These are phyloP conservation scores for Ferdinandea cuprea DNA, from an alignment of 2,888 invertebrate species.

Conservation along the genomic window DNA sequence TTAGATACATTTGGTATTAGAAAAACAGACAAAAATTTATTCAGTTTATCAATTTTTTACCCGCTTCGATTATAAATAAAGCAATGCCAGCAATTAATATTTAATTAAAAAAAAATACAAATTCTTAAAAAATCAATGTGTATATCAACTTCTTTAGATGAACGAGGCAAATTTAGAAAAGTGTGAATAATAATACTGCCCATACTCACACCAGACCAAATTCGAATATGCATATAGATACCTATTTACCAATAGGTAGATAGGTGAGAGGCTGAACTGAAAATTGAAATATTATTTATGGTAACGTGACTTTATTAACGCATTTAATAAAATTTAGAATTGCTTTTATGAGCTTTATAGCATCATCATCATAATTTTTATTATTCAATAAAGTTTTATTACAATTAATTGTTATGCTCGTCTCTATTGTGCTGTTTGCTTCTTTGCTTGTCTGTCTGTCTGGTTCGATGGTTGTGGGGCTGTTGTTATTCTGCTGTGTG, in stretches of 20 bases:
- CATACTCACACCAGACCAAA: background rate
- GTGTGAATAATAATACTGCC: slow-evolving; percentile 11
- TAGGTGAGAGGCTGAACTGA: background rate
- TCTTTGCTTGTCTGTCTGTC: slow-evolving; percentile 24
- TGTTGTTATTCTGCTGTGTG: slow-evolving; percentile 43
- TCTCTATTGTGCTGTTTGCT: slow-evolving; percentile 42
- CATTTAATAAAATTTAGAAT: slow-evolving; percentile 81
- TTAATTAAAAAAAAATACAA: slow-evolving; percentile 10
- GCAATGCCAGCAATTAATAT: slow-evolving; percentile 1
- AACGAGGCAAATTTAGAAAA: slow-evolving; percentile 3
- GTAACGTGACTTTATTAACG: slow-evolving; percentile 74
- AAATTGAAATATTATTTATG: slow-evolving; percentile 72
- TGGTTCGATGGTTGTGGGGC: background rate
- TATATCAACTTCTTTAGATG: background rate
- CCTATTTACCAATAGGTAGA: background rate
- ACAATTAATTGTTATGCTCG: slow-evolving; percentile 78
- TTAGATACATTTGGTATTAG: too few species aligned
- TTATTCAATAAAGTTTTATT: slow-evolving; percentile 80
- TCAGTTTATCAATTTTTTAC: slow-evolving; percentile 9
- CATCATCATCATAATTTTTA: slow-evolving; percentile 80
- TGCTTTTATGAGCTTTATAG: slow-evolving; percentile 82
- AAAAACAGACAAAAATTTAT: slow-evolving; percentile 27
- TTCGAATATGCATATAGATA: background rate
- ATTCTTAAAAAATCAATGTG: background rate
- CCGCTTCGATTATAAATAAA: slow-evolving; percentile 15